phyloP scores from a whole-genome alignment of 2,113 vertebrate genomes.

The Hypocryptadius cinnamomeus region DNA sequence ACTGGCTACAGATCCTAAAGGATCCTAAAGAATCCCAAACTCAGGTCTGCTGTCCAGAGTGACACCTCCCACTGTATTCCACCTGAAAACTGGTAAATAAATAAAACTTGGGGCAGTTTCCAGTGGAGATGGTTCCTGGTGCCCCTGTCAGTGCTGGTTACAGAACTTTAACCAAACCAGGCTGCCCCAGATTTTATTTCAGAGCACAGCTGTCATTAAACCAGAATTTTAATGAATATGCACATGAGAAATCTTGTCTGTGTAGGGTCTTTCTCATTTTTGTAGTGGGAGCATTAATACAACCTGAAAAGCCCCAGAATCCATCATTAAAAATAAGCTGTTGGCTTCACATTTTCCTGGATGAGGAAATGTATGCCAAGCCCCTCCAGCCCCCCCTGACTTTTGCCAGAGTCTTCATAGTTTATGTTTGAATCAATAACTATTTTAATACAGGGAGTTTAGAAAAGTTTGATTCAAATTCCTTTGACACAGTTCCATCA shows the following conservation, averaged over 20 bases:
- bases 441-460: not conserved
- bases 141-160: not conserved
- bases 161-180: not conserved
- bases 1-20: not conserved
- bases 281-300: not conserved
- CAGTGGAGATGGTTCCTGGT: not conserved
- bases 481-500: conserved; percentile 45
- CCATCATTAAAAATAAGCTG: not conserved
- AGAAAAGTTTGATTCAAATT: conserved; percentile 29
- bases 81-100: not conserved
- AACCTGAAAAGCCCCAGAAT: not conserved
- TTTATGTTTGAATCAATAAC: conserved; percentile 36
- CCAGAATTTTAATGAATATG: not conserved
- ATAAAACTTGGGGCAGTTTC: not conserved
- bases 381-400: not conserved
- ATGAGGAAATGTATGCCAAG: not conserved
- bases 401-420: not conserved
- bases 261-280: not conserved
- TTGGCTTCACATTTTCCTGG: not conserved
- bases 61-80: not conserved
- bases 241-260: not conserved
- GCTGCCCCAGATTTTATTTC: not conserved
- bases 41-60: accelerated
- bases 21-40: no score
- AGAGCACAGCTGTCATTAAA: not conserved